Evolutionary conservation across 2,888 invertebrate species (phyloP).

Genomic region (Belgica antarctica): DNA sequence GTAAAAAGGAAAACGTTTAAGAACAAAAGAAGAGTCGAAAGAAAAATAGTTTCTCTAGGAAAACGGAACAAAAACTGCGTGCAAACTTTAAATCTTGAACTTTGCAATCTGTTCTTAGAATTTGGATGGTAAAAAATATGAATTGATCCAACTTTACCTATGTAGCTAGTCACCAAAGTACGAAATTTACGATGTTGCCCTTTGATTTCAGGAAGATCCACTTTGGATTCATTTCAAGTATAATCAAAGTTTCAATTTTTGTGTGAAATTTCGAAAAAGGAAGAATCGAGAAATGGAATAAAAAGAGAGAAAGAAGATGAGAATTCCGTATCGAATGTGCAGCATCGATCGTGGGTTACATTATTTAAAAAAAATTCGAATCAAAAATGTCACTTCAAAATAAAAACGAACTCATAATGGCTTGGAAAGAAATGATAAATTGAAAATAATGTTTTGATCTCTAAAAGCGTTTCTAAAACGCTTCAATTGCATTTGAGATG

Average conservation of each 20-base stretch:
- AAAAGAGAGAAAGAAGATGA: slow-evolving; percentile 17
- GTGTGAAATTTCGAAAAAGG: slow-evolving; percentile 26
- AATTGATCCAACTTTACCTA: slow-evolving; percentile 72
- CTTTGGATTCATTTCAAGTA: slow-evolving; percentile 60
- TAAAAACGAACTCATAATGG: slow-evolving; percentile 18
- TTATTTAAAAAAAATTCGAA: background rate
- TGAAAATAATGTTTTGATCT: slow-evolving; percentile 26
- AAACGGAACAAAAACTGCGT: slow-evolving; percentile 46
- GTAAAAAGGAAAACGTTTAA: slow-evolving; percentile 36
- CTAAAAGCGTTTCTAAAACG: slow-evolving; percentile 5
- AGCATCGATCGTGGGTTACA: background rate
- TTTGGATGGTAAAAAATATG: background rate
- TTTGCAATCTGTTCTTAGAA: background rate
- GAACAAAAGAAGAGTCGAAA: too few relatives aligned
- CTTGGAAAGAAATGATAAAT: background rate
- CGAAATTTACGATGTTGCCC: slow-evolving; percentile 99
- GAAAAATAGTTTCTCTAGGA: slow-evolving; percentile 35
- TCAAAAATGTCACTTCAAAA: slow-evolving; percentile 8
- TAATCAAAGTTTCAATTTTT: too few relatives aligned
- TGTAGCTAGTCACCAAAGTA: slow-evolving; percentile 98
- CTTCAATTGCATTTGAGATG: background rate
- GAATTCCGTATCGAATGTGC: background rate
- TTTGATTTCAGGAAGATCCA: slow-evolving; percentile 98
- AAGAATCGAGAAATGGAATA: slow-evolving; percentile 22
- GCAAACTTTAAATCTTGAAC: background rate